Percentiles rank a stretch among this genome's conserved stretches.
phyloP scores from a whole-genome alignment of 2,797 vertebrate species.

The Decapterus maruadsi region DNA sequence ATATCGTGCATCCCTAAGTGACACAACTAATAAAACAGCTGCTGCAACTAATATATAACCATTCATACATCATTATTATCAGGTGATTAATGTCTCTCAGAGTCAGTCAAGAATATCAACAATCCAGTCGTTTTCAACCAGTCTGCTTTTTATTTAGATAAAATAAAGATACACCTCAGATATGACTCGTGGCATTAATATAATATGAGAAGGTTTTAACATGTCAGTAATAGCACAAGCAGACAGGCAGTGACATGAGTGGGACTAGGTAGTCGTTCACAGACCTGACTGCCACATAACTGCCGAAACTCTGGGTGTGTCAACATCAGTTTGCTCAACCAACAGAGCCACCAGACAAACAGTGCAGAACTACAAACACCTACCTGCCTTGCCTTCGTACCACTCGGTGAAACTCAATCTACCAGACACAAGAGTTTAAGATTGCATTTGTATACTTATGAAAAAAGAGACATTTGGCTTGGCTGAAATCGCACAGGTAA shows the following conservation, averaged over 20 bases:
- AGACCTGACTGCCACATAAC: slow-evolving; percentile 65
- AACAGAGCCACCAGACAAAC: slow-evolving; percentile 73
- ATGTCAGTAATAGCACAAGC: slow-evolving; percentile 4
- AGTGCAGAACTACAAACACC: slow-evolving; percentile 63
- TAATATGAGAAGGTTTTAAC: neutral
- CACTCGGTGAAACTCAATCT: slow-evolving; percentile 50
- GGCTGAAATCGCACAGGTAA: neutral
- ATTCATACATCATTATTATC: neutral
- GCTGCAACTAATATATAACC: neutral
- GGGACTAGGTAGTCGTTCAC: slow-evolving; percentile 43
- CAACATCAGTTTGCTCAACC: slow-evolving; percentile 76
- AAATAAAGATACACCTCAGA: slow-evolving; percentile 1
- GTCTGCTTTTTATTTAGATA: neutral
- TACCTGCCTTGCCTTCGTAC: slow-evolving; percentile 52
- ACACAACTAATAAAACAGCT: slow-evolving; percentile 3
- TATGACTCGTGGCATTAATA: neutral
- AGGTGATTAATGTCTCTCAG: neutral
- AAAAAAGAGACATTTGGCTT: neutral
- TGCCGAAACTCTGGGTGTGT: slow-evolving; percentile 80
- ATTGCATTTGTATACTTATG: neutral
- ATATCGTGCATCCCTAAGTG: too few relatives aligned
- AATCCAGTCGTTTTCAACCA: neutral
- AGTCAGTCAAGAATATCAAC: neutral
- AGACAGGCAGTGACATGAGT: slow-evolving; percentile 49
- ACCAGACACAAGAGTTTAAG: neutral